Evolutionary conservation across 1,140 invertebrate species (phyloP).

Genomic region (Mercenaria mercenaria): DNA sequence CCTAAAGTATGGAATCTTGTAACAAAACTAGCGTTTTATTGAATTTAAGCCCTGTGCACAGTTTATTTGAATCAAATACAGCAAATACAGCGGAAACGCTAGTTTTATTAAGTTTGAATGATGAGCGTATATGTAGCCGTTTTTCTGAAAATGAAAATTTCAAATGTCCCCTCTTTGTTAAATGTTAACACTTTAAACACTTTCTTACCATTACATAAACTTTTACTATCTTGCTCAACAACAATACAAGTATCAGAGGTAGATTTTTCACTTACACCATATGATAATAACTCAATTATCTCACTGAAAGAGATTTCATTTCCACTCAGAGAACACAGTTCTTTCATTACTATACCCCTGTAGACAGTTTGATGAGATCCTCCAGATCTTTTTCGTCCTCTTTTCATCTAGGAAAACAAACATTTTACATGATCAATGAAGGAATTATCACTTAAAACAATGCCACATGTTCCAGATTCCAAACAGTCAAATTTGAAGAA

Average conservation of each 20-base stretch:
- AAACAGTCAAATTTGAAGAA: not conserved
- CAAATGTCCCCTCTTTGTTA: not conserved
- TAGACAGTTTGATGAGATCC: not conserved
- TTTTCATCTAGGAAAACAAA: slow-evolving; percentile 8
- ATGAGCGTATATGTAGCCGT: not conserved
- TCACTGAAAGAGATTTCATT: not conserved
- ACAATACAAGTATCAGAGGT: not conserved
- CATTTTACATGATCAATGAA: not conserved
- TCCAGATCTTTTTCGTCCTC: not conserved
- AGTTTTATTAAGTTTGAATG: not conserved
- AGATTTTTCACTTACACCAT: not conserved
- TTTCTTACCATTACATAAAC: not conserved
- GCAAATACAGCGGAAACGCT: not conserved
- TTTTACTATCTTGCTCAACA: not conserved
- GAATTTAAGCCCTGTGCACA: not conserved
- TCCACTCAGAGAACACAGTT: not conserved
- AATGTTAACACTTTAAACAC: not conserved
- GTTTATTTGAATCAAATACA: not conserved
- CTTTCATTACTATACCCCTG: not conserved
- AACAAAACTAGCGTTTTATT: not conserved
- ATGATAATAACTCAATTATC: not conserved
- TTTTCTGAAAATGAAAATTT: not conserved
- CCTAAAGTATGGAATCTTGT: not conserved
- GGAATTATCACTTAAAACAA: not conserved
- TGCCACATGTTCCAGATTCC: not conserved